phyloP scores from a whole-genome alignment of 2,888 invertebrate species.

The Congeria kusceri region DNA sequence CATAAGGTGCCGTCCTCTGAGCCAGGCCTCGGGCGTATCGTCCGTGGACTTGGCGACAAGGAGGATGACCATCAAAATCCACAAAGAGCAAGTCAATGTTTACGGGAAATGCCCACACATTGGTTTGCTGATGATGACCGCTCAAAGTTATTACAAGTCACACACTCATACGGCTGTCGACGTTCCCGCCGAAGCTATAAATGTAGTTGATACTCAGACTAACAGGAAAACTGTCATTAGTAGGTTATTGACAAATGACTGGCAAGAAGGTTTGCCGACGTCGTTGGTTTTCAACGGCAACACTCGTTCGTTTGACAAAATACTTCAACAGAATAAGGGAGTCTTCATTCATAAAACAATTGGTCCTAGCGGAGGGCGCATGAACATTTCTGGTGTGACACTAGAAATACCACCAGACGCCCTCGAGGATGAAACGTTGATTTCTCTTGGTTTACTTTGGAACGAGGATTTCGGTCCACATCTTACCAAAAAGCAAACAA shows the following conservation, averaged over 20 bases:
- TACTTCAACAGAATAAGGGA: constrained; percentile 48
- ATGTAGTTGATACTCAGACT: constrained; percentile 33
- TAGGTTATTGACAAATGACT: constrained; percentile 45
- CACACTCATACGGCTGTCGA: constrained; percentile 26
- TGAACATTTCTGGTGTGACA: constrained; percentile 60
- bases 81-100: constrained; percentile 41
- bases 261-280: constrained; percentile 60
- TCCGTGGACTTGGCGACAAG: background rate
- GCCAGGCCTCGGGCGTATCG: constrained; percentile 13
- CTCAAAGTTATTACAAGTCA: constrained; percentile 47
- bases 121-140: constrained; percentile 47
- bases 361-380: constrained; percentile 46
- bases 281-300: constrained; percentile 42
- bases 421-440: constrained; percentile 32
- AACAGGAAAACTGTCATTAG: constrained; percentile 25
- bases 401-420: constrained; percentile 64
- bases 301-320: constrained; percentile 10
- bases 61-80: constrained; percentile 33
- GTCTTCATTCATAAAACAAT: constrained; percentile 64
- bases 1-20: background rate
- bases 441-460: constrained; percentile 67
- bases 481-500: constrained; percentile 46
- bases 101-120: constrained; percentile 45
- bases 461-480: constrained; percentile 50
- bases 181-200: constrained; percentile 50